phyloP scores from a whole-genome alignment of 37 sponge, comb jelly and placozoan genomes.

The Cladorhizidae sp. region DNA sequence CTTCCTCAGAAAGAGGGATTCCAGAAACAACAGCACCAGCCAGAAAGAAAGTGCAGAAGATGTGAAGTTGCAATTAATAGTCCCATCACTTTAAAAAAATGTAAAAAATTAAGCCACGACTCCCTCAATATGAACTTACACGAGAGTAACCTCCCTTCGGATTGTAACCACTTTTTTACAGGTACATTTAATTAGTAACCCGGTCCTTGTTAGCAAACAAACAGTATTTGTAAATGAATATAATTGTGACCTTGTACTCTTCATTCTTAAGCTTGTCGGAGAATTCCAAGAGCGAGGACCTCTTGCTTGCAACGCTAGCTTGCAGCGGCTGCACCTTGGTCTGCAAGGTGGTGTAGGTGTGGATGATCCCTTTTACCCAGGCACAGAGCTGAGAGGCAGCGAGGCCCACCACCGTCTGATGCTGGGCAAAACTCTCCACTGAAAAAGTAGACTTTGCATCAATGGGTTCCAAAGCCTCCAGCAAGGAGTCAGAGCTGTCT shows the following conservation, averaged over 20 bases:
- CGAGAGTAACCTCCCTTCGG: too few species aligned
- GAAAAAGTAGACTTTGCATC: conserved; percentile 15
- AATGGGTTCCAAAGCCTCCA: conserved; percentile 50
- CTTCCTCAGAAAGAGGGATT: too few species aligned
- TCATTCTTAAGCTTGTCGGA: conserved; percentile 46
- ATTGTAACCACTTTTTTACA: too few species aligned
- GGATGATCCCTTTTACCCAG: conserved; percentile 60
- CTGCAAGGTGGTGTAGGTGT: conserved; percentile 45
- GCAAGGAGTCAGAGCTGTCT: conserved; percentile 39
- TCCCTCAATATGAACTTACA: too few species aligned
- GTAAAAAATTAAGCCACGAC: too few species aligned
- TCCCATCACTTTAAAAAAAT: too few species aligned
- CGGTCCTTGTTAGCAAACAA: too few species aligned
- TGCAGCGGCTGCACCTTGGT: conserved; percentile 58
- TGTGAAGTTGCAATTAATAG: too few species aligned
- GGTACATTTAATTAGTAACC: too few species aligned
- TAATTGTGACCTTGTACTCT: conserved; percentile 69
- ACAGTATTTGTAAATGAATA: too few species aligned
- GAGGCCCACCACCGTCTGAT: conserved; percentile 17
- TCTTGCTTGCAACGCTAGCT: conserved; percentile 37
- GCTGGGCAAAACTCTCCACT: conserved; percentile 11
- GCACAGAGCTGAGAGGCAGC: conserved; percentile 53
- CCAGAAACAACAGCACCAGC: too few species aligned
- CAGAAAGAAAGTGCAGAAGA: too few species aligned
- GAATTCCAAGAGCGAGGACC: conserved; percentile 47